Conservation (phyloP, 2,888 invertebrate species). For the Morpho helenor region DNA sequence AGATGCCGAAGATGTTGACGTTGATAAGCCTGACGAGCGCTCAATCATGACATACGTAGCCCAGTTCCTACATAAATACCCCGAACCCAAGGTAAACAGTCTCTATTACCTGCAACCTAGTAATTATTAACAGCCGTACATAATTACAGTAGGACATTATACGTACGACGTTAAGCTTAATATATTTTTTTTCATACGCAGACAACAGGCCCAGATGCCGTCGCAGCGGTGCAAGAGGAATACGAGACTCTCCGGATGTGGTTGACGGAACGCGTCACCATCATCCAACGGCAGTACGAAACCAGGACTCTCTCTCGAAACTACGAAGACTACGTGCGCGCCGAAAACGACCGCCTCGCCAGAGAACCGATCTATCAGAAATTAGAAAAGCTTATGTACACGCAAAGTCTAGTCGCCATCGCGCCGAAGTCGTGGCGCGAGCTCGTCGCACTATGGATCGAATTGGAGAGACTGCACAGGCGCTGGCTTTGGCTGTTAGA, state of each 20-base stretch:
- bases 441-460: slow-evolving; percentile 89
- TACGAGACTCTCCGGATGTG: slow-evolving; percentile 89
- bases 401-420: slow-evolving; percentile 89
- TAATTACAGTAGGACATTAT: no score
- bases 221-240: slow-evolving; percentile 89
- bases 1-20: slow-evolving; percentile 97
- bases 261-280: slow-evolving; percentile 88
- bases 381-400: slow-evolving; percentile 88
- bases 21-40: slow-evolving; percentile 96
- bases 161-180: not conserved
- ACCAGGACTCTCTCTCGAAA: slow-evolving; percentile 86
- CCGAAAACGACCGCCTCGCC: slow-evolving; percentile 87
- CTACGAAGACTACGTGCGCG: slow-evolving; percentile 89
- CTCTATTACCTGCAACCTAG: not conserved
- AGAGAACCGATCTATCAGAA: slow-evolving; percentile 86
- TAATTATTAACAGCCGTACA: not conserved
- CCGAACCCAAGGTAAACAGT: slow-evolving; percentile 85
- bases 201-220: slow-evolving; percentile 85
- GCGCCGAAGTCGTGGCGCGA: slow-evolving; percentile 92
- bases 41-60: slow-evolving; percentile 99
- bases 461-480: slow-evolving; percentile 87
- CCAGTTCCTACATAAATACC: slow-evolving; percentile 97
- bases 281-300: slow-evolving; percentile 87
- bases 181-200: slow-evolving; percentile 31
- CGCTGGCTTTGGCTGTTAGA: slow-evolving; percentile 95